Conservation (phyloP, 1,140 invertebrate genomes). For the Trachymyrmex cornetzi region DNA sequence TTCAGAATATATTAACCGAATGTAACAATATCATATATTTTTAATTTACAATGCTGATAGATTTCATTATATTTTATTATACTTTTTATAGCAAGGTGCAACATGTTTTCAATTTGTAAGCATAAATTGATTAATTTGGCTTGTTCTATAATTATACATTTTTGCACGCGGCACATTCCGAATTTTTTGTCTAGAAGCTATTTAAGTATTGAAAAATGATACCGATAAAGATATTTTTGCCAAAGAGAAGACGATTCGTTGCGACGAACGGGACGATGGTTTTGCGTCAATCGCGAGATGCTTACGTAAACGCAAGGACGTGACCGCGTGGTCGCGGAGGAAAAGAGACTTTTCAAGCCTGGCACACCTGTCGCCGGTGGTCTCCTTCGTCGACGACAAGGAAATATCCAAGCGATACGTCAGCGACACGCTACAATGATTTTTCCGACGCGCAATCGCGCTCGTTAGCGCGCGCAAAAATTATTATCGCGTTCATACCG, state of each 20-base stretch:
- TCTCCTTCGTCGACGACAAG: slow-evolving; percentile 23
- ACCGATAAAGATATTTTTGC: background rate
- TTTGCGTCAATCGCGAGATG: slow-evolving; percentile 63
- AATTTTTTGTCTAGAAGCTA: background rate
- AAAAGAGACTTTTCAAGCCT: slow-evolving; percentile 34
- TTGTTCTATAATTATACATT: background rate
- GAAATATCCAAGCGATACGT: slow-evolving; percentile 57
- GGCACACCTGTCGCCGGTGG: slow-evolving; percentile 25
- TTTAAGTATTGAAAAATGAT: background rate
- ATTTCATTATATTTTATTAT: background rate
- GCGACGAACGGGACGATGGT: slow-evolving; percentile 16
- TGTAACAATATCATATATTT: background rate
- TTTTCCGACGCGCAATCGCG: slow-evolving; percentile 52
- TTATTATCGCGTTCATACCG: slow-evolving; percentile 32
- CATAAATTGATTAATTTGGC: background rate
- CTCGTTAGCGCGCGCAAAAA: slow-evolving; percentile 29
- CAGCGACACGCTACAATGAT: slow-evolving; percentile 26
- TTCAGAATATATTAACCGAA: background rate
- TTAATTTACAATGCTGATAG: background rate
- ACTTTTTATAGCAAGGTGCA: background rate
- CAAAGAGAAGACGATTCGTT: slow-evolving; percentile 6
- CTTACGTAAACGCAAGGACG: slow-evolving; percentile 78
- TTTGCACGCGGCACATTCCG: background rate
- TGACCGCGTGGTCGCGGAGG: slow-evolving; percentile 5
- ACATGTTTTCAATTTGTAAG: background rate